phyloP scores from a whole-genome alignment of 2,888 invertebrate species.

The Barypeithes pellucidus region DNA sequence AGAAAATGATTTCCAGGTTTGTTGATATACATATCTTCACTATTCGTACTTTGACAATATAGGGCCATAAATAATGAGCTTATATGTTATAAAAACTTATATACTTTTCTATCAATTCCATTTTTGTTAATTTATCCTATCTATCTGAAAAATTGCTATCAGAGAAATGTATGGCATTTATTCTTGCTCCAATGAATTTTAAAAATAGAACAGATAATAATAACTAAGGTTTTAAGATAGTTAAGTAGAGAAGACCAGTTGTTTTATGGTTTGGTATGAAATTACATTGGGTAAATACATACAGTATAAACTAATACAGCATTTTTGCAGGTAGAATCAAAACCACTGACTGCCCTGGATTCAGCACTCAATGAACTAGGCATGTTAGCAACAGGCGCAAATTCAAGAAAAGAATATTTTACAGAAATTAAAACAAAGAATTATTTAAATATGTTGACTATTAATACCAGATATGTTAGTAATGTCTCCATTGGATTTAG shows the following conservation, averaged over 20 bases:
- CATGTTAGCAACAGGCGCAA: slow-evolving; percentile 76
- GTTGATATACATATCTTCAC: background rate
- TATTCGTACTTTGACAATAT: no score
- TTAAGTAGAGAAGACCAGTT: no score
- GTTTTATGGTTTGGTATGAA: background rate
- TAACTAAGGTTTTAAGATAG: background rate
- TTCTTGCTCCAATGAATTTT: background rate
- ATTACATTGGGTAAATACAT: background rate
- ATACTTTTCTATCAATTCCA: no score
- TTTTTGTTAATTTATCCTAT: no score
- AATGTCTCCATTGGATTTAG: slow-evolving; percentile 76
- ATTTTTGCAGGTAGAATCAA: slow-evolving; percentile 39
- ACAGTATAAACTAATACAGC: background rate
- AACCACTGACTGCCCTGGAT: slow-evolving; percentile 37
- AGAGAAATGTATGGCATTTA: no score
- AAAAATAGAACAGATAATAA: slow-evolving; percentile 21
- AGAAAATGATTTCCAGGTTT: slow-evolving; percentile 34
- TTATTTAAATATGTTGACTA: slow-evolving; percentile 70
- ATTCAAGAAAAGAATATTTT: slow-evolving; percentile 75
- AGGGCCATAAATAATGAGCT: no score
- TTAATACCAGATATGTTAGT: slow-evolving; percentile 76
- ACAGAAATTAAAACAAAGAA: slow-evolving; percentile 70
- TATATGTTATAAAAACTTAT: no score
- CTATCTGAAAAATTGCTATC: no score
- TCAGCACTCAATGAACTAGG: slow-evolving; percentile 75